Conservation (phyloP, 2,113 vertebrate species). For the Progne subis region DNA sequence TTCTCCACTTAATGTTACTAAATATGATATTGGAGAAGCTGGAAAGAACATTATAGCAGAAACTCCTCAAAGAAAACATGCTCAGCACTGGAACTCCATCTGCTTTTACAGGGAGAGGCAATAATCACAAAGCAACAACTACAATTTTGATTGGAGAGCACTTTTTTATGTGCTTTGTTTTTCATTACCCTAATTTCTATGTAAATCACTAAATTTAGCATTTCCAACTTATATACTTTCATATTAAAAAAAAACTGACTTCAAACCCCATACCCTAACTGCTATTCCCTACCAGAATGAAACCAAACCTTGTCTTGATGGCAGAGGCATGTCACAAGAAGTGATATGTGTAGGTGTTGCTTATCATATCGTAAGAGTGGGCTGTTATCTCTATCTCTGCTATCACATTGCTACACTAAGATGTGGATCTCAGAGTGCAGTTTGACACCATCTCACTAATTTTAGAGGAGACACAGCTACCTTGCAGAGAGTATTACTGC, state of each 20-base stretch:
- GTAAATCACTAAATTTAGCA: background rate
- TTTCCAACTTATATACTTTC: background rate
- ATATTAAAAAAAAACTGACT: background rate
- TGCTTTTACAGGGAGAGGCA: background rate
- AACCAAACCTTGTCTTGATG: background rate
- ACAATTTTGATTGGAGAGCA: background rate
- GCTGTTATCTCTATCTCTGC: background rate
- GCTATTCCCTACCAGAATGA: background rate
- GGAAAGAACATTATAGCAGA: background rate
- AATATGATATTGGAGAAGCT: background rate
- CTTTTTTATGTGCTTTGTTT: background rate
- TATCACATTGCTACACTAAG: background rate
- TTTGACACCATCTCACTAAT: background rate
- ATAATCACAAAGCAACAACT: background rate
- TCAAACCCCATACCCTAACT: background rate
- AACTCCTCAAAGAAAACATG: background rate
- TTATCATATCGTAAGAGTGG: background rate
- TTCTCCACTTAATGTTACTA: background rate
- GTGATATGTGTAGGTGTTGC: background rate
- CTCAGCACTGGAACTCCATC: background rate
- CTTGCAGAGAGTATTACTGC: background rate
- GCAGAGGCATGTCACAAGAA: background rate
- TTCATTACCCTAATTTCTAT: background rate
- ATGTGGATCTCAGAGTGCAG: background rate
- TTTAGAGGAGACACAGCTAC: background rate